Base-by-base conservation (phyloP, 2,113 vertebrate genomes). In the Brachionichthys hirsutus region DNA sequence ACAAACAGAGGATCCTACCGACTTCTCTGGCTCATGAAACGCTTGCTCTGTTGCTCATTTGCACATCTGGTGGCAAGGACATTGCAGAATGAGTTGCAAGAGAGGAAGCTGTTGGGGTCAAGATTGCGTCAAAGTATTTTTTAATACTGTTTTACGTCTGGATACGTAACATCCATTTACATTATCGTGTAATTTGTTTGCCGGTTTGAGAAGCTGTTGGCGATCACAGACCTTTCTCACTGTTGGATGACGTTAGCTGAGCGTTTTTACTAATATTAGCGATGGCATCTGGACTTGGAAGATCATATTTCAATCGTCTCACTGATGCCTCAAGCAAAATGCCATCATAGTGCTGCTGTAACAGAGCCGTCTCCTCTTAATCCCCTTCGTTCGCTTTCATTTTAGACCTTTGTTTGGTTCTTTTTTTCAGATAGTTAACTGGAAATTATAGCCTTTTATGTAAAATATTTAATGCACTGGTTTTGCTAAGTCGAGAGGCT, bases 51-150 rank as follows among this genome's bases (percentile, higher is more conserved):
- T 71, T 56, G 56, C 75, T 77, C 75, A 68, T 77, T 80, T 61
- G 55, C 80, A 85, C 82, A 88, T 88, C 80, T 82, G 84, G 74
- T 67, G 78, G 67, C 61, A 67, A 66, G 58, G 67, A 53, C 35
- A 2, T 46, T 51, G 54, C 59, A 53, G 45, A 67, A 52, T 46
- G 42, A 64, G 53, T 48, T 40, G 54, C 40, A 50, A 75, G 54
- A 61, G 49, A 14, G 36, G 15, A 51, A 43, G 34, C 30, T 58
- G 56, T 42, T 54, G 54, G 62, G 50, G 52, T 75, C 20, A 30
- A 9, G 54, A 70, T 80, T 83, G 62, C 75, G 59, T 69, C 71
- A 49, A 11, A 58, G 48, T 12, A n/a, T 69, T 70, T 70, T 20
- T 58, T 18, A 67, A 52, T 51, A 40, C 12, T 22, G 13, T 64